Evolutionary conservation across 2,113 vertebrate species (phyloP).

Genomic region (Scalopus aquaticus): DNA sequence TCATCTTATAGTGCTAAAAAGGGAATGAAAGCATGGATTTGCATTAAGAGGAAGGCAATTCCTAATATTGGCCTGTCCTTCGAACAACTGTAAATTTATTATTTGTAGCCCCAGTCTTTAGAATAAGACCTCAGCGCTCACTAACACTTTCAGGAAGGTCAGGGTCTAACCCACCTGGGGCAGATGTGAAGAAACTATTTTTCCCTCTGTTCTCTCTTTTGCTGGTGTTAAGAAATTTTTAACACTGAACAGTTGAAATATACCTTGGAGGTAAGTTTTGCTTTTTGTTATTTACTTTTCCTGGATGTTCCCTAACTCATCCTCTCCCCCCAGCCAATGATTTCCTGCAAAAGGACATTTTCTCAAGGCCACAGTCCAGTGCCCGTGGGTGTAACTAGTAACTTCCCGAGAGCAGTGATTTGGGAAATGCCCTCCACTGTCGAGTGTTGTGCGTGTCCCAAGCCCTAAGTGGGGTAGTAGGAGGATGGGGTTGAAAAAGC

Average conservation of each 20-base stretch:
- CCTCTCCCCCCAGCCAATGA: background rate
- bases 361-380: background rate
- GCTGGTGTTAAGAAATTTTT: background rate
- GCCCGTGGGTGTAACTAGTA: background rate
- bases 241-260: background rate
- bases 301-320: background rate
- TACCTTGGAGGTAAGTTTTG: background rate
- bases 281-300: background rate
- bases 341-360: background rate
- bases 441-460: background rate
- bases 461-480: background rate
- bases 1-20: slow-evolving; percentile 5
- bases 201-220: background rate
- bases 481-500: background rate
- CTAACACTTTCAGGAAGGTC: background rate
- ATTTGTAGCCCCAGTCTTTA: background rate
- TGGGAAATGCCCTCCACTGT: background rate
- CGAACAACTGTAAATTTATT: background rate
- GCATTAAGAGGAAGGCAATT: background rate
- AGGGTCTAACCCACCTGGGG: background rate
- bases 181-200: background rate
- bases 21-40: background rate
- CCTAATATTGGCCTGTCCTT: background rate
- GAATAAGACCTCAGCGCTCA: background rate
- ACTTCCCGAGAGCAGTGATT: background rate